Evolutionary conservation across 2,888 invertebrate species (phyloP), one percentile per base, ranked within the genome.

Genomic region (Eupithecia dodoneata): DNA sequence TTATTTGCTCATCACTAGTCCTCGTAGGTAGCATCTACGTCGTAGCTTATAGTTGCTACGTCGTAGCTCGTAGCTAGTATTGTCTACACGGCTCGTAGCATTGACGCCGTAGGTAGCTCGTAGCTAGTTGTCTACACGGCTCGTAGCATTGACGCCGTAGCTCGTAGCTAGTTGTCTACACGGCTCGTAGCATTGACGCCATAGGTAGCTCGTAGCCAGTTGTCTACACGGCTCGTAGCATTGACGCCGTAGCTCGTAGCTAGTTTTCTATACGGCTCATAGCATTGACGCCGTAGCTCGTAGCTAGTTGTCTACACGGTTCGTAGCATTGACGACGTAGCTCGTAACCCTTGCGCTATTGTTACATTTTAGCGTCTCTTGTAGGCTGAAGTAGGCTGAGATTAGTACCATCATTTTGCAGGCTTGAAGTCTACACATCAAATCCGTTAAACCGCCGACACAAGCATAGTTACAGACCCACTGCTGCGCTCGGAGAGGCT

Each of bases 1-100:
- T 59, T 59, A 59, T 59, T 59, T 59, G n/a, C 59, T 59, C 59
- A 59, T 59, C n/a, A 55, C 52, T 59, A 59, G 9, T 18, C 59
- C 59, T 2, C 59, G 59, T 59, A 59, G 59, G 7, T 18, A 59
- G 18, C 59, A 59, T 59, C 18, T 59, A 59, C 59, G 9, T 47
- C 47, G 47, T 59, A 59, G 59, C n/a, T 59, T 18, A 59, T 59
- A 59, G 7, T 18, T 59, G 7, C 18, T 59, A 59, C 59, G 59
- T 0, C 59, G 59, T 59, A 59, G 59, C 59, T 18, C 59, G 7
- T 7, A 4, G 44, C 7, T 44, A 7, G 5, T n/a, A n/a, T 44
- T 6, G 44, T 44, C 44, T 44, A 44, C 44, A 7, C 44, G 44
- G 44, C 44, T 44, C 44, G 44, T 44, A 44, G 44, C 44, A 44